Evolutionary conservation across 2,797 vertebrate genomes (phyloP).

Genomic region (Etheostoma perlongum): DNA sequence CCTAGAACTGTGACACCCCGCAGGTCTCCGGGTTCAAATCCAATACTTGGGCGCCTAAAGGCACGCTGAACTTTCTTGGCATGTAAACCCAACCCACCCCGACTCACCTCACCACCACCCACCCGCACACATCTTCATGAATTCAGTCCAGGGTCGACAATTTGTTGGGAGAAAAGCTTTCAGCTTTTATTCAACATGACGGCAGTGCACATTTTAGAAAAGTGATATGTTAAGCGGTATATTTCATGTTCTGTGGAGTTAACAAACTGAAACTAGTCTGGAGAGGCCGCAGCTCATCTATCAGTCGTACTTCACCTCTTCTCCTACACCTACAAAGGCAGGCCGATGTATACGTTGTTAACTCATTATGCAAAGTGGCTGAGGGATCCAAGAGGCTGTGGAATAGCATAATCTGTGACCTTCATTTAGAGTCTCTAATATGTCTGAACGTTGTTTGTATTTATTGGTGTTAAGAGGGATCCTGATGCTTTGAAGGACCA

Average conservation of each 20-base stretch:
- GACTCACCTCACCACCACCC: constrained; percentile 18
- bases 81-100: constrained; percentile 38
- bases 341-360: constrained; percentile 44
- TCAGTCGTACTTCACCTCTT: constrained; percentile 48
- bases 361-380: constrained; percentile 65
- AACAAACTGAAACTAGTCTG: constrained; percentile 11
- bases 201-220: constrained; percentile 9
- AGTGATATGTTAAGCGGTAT: constrained; percentile 20
- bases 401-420: constrained; percentile 58
- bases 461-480: constrained; percentile 67
- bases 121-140: constrained; percentile 51
- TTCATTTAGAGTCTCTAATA: constrained; percentile 62
- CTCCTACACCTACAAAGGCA: constrained; percentile 57
- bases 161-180: constrained; percentile 53
- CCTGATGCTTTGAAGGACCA: constrained; percentile 48
- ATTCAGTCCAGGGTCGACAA: constrained; percentile 45
- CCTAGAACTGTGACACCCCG: constrained; percentile 58
- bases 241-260: constrained; percentile 29
- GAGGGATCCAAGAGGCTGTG: constrained; percentile 50
- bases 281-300: constrained; percentile 17
- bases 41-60: constrained; percentile 61
- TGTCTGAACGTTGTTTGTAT: constrained; percentile 63
- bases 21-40: constrained; percentile 72
- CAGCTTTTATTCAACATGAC: constrained; percentile 42
- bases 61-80: constrained; percentile 69